These are phyloP conservation scores for Hypselothyrea guttata DNA, from an alignment of 2,888 invertebrate species.

Conservation along the genomic window DNA sequence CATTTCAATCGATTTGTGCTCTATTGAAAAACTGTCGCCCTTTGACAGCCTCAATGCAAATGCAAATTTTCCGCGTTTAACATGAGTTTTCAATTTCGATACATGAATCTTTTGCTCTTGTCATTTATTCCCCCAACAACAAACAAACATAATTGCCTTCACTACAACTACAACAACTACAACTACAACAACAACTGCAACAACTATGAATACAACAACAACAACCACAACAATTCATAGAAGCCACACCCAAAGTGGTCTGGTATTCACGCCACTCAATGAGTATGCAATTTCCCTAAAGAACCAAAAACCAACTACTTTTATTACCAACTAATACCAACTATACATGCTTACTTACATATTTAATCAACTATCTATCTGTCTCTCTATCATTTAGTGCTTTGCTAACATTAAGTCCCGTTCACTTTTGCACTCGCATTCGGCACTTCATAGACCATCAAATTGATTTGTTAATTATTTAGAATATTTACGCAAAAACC, in stretches of 20 bases:
- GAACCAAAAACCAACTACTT: constrained; percentile 21
- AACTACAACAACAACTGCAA: constrained; percentile 38
- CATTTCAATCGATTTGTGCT: constrained; percentile 5
- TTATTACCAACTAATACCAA: constrained; percentile 24
- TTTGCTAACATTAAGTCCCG: background rate
- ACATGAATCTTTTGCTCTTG: constrained; percentile 44
- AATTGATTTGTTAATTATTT: constrained; percentile 68
- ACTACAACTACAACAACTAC: constrained; percentile 35
- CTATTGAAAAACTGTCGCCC: background rate
- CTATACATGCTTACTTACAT: constrained; percentile 20
- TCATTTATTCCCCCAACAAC: constrained; percentile 38
- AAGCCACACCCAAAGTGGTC: constrained; percentile 80
- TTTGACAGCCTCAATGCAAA: too few species aligned
- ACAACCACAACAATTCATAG: constrained; percentile 50
- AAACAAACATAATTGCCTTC: constrained; percentile 19
- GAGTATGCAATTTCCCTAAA: constrained; percentile 78
- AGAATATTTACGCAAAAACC: constrained; percentile 40
- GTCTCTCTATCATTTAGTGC: constrained; percentile 5
- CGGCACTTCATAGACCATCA: constrained; percentile 47
- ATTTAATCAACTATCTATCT: constrained; percentile 7
- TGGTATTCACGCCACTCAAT: constrained; percentile 82
- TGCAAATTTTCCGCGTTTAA: too few species aligned
- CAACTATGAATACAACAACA: constrained; percentile 43
- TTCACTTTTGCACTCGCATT: constrained; percentile 21
- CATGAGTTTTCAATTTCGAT: constrained; percentile 37